Evolutionary conservation across 2,113 vertebrate genomes (phyloP).

Genomic region (Terrapene triunguis): DNA sequence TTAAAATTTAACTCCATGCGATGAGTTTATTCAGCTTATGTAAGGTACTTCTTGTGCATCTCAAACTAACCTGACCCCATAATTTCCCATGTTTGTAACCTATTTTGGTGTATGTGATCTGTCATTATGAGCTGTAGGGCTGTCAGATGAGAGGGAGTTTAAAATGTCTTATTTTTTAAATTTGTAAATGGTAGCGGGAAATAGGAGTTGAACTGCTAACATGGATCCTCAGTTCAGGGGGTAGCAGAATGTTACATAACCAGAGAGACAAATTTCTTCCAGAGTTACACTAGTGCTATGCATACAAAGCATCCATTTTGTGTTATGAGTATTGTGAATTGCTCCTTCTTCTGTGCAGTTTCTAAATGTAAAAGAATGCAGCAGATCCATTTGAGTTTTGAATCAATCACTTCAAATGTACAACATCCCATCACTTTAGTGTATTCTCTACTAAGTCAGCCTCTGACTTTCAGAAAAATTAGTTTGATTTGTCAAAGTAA

Average conservation of each 20-base stretch:
- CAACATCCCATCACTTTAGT: neutral
- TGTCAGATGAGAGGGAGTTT: neutral
- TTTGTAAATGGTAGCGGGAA: neutral
- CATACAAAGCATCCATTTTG: constrained; percentile 21
- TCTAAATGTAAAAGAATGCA: neutral
- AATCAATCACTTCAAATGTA: neutral
- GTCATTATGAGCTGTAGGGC: neutral
- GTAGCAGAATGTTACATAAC: neutral
- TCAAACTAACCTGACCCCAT: neutral
- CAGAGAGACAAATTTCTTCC: rapidly evolving
- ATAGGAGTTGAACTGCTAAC: neutral
- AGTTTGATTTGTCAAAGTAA: neutral
- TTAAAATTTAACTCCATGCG: too few species aligned
- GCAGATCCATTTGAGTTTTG: neutral
- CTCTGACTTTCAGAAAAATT: neutral
- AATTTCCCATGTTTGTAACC: neutral
- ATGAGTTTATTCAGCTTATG: neutral
- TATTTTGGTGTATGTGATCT: neutral
- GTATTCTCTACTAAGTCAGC: rapidly evolving
- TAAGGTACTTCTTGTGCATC: neutral
- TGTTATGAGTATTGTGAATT: neutral
- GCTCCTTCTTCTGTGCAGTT: neutral
- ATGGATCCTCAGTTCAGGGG: neutral
- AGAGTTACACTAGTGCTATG: neutral
- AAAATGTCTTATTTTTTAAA: neutral